Conservation (phyloP, 2,888 invertebrate genomes). For the Anaspis maculata region DNA sequence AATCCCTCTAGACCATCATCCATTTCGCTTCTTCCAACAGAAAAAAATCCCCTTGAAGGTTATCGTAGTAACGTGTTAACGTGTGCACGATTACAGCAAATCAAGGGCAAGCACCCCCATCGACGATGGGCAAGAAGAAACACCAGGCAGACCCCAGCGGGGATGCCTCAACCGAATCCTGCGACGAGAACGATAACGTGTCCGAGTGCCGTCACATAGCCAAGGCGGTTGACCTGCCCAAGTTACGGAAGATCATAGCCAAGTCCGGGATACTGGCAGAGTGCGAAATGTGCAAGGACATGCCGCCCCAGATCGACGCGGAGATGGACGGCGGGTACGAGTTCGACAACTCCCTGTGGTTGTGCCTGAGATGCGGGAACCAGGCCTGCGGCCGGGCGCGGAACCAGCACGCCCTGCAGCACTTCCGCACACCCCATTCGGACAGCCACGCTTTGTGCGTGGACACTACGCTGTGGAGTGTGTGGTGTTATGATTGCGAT, state of each 20-base stretch:
- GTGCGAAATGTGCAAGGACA: conserved; percentile 41
- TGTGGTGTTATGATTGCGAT: conserved; percentile 77
- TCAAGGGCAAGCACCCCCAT: too few relatives aligned
- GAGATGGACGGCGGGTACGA: conserved; percentile 36
- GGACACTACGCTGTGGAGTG: conserved; percentile 61
- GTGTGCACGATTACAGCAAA: too few relatives aligned
- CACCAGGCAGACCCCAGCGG: conserved; percentile 59
- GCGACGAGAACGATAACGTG: conserved; percentile 55
- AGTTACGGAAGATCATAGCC: conserved; percentile 47
- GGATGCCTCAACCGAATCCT: conserved; percentile 64
- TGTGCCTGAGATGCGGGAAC: conserved; percentile 75
- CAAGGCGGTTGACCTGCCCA: conserved; percentile 57
- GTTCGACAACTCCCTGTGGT: conserved; percentile 54
- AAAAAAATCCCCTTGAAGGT: too few relatives aligned
- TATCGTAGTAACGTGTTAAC: too few relatives aligned
- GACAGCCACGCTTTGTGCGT: conserved; percentile 67
- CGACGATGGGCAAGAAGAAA: conserved; percentile 73
- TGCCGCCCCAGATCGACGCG: conserved; percentile 14
- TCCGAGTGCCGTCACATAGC: conserved; percentile 60
- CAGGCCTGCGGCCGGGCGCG: conserved; percentile 64
- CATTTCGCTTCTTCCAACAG: too few relatives aligned
- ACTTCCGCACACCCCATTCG: conserved; percentile 66
- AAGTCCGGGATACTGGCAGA: conserved; percentile 45
- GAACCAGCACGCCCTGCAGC: conserved; percentile 64
- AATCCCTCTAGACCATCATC: too few relatives aligned